Evolutionary conservation across 2,113 vertebrate species (phyloP).

Genomic region (Rhea americana): DNA sequence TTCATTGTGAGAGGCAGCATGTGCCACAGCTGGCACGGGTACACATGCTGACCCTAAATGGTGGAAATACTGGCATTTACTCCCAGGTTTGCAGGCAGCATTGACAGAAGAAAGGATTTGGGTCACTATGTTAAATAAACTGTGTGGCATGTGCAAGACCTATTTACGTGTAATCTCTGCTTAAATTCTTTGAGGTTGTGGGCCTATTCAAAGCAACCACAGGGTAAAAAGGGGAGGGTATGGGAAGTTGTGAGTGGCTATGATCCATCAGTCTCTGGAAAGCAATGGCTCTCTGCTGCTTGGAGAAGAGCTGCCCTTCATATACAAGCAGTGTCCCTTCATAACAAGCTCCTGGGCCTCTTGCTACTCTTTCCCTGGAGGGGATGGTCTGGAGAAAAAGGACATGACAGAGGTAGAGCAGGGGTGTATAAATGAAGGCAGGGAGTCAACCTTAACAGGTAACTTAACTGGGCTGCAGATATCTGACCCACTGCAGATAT

Average conservation of each 20-base stretch:
- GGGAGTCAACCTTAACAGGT: background rate
- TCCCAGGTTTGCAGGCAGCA: background rate
- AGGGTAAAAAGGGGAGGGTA: background rate
- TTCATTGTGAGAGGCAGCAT: accelerated
- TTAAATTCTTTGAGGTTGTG: background rate
- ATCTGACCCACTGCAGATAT: too few relatives aligned
- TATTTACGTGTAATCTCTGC: accelerated
- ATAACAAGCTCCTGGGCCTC: background rate
- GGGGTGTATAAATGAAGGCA: background rate
- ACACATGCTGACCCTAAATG: background rate
- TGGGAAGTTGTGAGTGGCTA: background rate
- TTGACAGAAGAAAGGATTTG: background rate
- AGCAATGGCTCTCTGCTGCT: accelerated
- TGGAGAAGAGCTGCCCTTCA: background rate
- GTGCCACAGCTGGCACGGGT: background rate
- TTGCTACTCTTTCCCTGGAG: background rate
- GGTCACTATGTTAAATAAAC: background rate
- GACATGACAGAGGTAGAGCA: accelerated
- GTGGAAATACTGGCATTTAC: background rate
- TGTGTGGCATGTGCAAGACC: background rate
- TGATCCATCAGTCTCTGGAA: background rate
- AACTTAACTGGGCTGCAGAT: too few relatives aligned
- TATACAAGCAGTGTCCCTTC: background rate
- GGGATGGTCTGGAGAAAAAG: background rate
- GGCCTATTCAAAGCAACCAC: background rate